A percentile compares a stretch with the other conserved stretches of the same genome.
Conservation (phyloP, 2,888 invertebrate species). For the Stenotaenia linearis region DNA sequence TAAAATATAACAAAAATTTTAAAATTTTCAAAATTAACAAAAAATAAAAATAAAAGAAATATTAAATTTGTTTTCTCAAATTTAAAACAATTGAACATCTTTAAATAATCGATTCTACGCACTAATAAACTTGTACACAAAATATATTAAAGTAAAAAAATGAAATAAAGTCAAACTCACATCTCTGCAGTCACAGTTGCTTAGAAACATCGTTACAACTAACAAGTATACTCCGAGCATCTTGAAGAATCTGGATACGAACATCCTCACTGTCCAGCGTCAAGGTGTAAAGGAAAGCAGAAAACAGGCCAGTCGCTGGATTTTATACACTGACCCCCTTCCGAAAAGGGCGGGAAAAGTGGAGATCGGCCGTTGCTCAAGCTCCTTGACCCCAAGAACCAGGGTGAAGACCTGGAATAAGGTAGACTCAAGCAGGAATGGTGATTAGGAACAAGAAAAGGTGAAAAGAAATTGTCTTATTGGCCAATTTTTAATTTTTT, state of each 20-base stretch:
- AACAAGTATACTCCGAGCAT: not conserved
- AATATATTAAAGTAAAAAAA: not conserved
- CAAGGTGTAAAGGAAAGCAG: not conserved
- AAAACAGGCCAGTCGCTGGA: not conserved
- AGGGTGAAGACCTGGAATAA: conserved; percentile 4
- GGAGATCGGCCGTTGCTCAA: not conserved
- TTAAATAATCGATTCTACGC: too few relatives aligned
- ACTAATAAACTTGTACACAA: too few relatives aligned
- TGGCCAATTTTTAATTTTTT: not conserved
- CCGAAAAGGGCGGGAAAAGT: conserved; percentile 13
- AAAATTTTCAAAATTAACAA: not conserved
- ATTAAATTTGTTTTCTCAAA: too few relatives aligned
- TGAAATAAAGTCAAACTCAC: not conserved
- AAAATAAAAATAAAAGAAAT: not conserved
- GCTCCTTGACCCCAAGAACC: conserved; percentile 8
- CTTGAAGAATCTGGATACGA: not conserved
- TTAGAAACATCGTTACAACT: not conserved
- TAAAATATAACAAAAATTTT: not conserved
- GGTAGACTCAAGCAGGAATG: not conserved
- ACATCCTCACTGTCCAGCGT: not conserved
- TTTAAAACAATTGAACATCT: too few relatives aligned
- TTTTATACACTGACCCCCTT: conserved; percentile 8
- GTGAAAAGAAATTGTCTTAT: not conserved
- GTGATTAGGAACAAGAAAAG: conserved; percentile 1
- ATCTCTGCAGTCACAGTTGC: not conserved